Percentiles rank a stretch among this genome's conserved stretches.
phyloP scores from a whole-genome alignment of 2,888 invertebrate species.

The Drosophila kuntzei region DNA sequence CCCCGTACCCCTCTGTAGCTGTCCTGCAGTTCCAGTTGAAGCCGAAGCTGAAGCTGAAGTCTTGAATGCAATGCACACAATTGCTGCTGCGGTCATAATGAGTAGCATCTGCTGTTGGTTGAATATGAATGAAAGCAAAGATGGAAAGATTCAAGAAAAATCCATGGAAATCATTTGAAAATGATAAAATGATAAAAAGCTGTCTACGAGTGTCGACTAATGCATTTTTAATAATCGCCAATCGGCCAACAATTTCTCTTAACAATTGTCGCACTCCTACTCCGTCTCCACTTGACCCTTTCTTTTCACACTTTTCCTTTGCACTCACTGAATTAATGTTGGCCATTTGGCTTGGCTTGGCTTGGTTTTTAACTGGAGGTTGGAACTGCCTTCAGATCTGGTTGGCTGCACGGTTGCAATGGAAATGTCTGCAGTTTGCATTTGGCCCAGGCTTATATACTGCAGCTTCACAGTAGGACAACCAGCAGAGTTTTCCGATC shows the following conservation, averaged over 20 bases:
- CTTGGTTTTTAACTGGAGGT: conserved; percentile 9
- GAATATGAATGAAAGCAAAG: background rate
- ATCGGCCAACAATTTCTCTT: conserved; percentile 19
- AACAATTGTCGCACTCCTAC: background rate
- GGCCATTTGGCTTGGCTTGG: conserved; percentile 57
- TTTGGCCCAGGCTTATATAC: conserved; percentile 63
- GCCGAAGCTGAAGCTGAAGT: too few species aligned
- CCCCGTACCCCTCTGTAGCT: conserved; percentile 7
- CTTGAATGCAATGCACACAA: conserved; percentile 64
- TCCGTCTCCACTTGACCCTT: background rate
- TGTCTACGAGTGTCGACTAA: conserved; percentile 23
- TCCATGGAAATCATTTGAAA: conserved; percentile 48
- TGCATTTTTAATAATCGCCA: conserved; percentile 51
- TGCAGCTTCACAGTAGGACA: conserved; percentile 54
- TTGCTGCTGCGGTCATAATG: conserved; percentile 69
- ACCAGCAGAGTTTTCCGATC: conserved; percentile 14
- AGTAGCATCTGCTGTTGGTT: conserved; percentile 67
- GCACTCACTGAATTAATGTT: conserved; percentile 66
- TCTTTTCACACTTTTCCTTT: conserved; percentile 8
- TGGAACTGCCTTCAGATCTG: conserved; percentile 34
- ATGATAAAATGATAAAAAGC: conserved; percentile 28
- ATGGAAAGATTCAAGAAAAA: conserved; percentile 12
- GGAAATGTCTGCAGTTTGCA: conserved; percentile 65
- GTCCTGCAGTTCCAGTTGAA: too few species aligned
- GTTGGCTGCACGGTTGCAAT: conserved; percentile 50